These are phyloP conservation scores for Macaria liturata DNA, from an alignment of 2,888 invertebrate species.

Conservation along the genomic window DNA sequence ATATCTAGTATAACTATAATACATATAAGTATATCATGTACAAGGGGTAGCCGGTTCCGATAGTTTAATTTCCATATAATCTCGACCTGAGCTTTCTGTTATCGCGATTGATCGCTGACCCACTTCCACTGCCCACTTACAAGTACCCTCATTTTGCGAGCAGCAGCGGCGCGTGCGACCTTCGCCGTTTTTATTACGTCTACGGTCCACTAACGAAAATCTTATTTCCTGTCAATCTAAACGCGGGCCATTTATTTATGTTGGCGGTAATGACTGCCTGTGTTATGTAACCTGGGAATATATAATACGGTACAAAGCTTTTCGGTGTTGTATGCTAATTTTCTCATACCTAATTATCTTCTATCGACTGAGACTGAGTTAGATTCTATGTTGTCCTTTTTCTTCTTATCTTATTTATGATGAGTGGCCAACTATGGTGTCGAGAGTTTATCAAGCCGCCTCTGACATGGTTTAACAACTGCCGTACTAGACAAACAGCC, in stretches of 20 bases:
- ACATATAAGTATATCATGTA: neutral
- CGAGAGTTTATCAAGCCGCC: too few species aligned
- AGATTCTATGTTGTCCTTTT: too few species aligned
- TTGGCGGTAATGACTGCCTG: constrained; percentile 7
- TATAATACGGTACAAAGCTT: too few species aligned
- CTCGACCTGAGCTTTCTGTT: constrained; percentile 60
- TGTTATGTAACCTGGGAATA: constrained; percentile 5
- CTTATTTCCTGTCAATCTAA: constrained; percentile 41
- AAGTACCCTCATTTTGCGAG: constrained; percentile 35
- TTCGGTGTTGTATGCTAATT: too few species aligned
- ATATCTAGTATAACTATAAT: too few species aligned
- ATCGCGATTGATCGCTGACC: constrained; percentile 78
- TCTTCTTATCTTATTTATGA: too few species aligned
- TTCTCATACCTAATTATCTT: too few species aligned
- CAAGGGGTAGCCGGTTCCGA: constrained; percentile 37
- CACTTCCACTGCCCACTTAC: constrained; percentile 53
- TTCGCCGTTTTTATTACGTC: constrained; percentile 46
- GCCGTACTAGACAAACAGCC: too few species aligned
- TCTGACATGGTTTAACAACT: too few species aligned
- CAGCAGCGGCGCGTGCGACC: constrained; percentile 41
- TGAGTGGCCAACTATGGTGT: too few species aligned
- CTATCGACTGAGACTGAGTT: too few species aligned
- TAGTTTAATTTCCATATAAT: constrained; percentile 74
- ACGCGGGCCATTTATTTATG: constrained; percentile 31
- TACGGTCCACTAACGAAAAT: constrained; percentile 38